A percentile compares a stretch with the other conserved stretches of the same genome.
Evolutionary conservation across 2,113 vertebrate species (phyloP).

Genomic region (Mola mola): DNA sequence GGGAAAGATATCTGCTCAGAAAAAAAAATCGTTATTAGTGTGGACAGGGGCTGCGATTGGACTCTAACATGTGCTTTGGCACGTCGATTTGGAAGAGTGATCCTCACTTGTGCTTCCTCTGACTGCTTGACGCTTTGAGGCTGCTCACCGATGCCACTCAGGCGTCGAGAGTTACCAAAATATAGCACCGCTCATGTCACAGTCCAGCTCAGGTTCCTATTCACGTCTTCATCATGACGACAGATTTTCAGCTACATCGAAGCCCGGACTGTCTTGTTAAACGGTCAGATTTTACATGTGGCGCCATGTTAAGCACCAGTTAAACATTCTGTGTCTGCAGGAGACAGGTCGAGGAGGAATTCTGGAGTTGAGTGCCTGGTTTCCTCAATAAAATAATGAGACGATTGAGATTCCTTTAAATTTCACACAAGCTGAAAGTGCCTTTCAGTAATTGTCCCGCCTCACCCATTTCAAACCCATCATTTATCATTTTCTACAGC

Average conservation of each 20-base stretch:
- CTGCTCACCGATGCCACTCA: constrained; percentile 38
- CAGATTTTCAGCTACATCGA: not conserved
- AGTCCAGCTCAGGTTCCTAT: not conserved
- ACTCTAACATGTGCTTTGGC: constrained; percentile 20
- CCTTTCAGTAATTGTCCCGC: constrained; percentile 24
- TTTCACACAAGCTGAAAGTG: too few species aligned
- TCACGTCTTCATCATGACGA: not conserved
- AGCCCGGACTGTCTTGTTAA: not conserved
- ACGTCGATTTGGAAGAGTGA: constrained; percentile 38
- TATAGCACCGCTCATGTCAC: constrained; percentile 29
- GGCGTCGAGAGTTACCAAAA: constrained; percentile 39
- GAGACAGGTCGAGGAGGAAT: too few species aligned
- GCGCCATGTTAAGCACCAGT: not conserved
- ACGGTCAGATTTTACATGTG: not conserved
- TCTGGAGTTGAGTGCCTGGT: too few species aligned
- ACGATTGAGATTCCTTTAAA: too few species aligned
- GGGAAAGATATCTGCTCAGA: too few species aligned
- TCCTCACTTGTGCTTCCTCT: constrained; percentile 15
- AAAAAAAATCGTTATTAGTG: too few species aligned
- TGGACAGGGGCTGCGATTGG: not conserved
- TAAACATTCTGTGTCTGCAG: too few species aligned
- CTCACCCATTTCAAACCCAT: constrained; percentile 24
- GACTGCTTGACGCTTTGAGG: constrained; percentile 52
- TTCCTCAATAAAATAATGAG: too few species aligned
- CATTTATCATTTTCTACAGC: constrained; percentile 36